Evolutionary conservation across 2,113 vertebrate genomes (phyloP), one percentile per base, ranked within the genome.

Genomic region (Dunckerocampus dactyliophorus): DNA sequence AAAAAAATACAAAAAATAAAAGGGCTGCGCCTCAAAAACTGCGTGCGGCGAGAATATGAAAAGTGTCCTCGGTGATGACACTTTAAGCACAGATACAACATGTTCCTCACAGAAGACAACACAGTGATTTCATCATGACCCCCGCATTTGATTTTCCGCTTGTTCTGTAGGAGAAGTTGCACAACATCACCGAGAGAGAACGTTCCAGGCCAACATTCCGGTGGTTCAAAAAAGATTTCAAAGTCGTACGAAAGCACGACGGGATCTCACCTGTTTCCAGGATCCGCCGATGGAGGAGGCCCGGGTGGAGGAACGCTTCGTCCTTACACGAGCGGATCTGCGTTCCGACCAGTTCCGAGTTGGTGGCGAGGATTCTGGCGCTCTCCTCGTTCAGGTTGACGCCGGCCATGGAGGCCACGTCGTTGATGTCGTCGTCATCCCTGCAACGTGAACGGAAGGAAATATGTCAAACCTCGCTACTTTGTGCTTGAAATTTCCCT

Each of bases 351-450:
- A 95, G 79, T 65, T 93, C 91, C 0, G 93, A 94, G 87, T 90
- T 93, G 77, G 91, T 87, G 43, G 93, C 93, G 68, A 94, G 75
- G 81, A 95, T 93, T 66, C 90, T 87, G 8, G 92, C 94, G 47
- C 88, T 95, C 83, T 95, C 92, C 82, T 95, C 94, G 21, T 86
- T 92, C 67, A 94, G 88, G 77, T 95, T 95, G 63, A 95, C 91
- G 0, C 94, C 93, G 22, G 92, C 93, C 93, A 95, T 92, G 62
- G 92, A 94, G 12, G 92, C 89, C 80, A 95, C 93, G 14, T 95
- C 92, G 24, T 92, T 95, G 78, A 95, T 92, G 87, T 95, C 93
- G 10, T 95, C 93, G 16, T 92, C 92, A 16, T 95, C 93, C 84
- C 93, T 95, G 72, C 3, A 82, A 72, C 9, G 15, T 17, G 4